Evolutionary conservation across 2,888 invertebrate genomes (phyloP), one percentile per base, ranked within the genome.

Genomic region (Metopia argyrocephala): DNA sequence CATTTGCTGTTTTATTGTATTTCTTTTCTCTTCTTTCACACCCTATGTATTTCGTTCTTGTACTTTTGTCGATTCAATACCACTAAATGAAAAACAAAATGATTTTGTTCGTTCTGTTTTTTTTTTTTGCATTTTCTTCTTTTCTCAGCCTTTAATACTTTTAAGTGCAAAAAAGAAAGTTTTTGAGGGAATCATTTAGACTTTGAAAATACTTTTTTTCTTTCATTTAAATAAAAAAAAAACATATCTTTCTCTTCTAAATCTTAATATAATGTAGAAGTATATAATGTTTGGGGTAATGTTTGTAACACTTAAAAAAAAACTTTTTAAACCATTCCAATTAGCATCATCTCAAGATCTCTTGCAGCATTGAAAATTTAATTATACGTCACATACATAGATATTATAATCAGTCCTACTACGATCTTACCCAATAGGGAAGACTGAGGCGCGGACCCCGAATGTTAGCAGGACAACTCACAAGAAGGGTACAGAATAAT

Each of bases 71-170:
- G 52, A 54, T 46, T 28, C 65, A 59, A 52, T 23, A 21, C 18
- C 61, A 59, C 7, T 20, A 20, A 69, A 25, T 6, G 2, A 57
- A 61, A 20, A 45, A 46, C 27, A 2, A 48, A 73, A 73, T 12
- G 54, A 48, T 66, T 66, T 28, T 48, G 27, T 66, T 66, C 50
- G 12, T 59, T 74, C 59, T 50, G 18, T 27, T 56, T 27, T 56
- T 23, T n/a, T n/a, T n/a, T 27, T 56, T 56, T 23, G 27, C 6
- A n/a, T 57, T 9, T 45, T 64, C 28, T 70, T 59, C 52, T 25
- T 70, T 12, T 3, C 18, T 3, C 18, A 23, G 28, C 38, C 46
- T 56, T 56, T 73, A 46, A 54, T 5, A 64, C 46, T 78, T 65
- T 18, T 23, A 64, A 73, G 68, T 57, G 27, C 56, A 69, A 79